Evolutionary conservation across 37 sponge, comb jelly and placozoan genomes (phyloP), one percentile per base, ranked within the genome.

Genomic region (Geodia barretti): DNA sequence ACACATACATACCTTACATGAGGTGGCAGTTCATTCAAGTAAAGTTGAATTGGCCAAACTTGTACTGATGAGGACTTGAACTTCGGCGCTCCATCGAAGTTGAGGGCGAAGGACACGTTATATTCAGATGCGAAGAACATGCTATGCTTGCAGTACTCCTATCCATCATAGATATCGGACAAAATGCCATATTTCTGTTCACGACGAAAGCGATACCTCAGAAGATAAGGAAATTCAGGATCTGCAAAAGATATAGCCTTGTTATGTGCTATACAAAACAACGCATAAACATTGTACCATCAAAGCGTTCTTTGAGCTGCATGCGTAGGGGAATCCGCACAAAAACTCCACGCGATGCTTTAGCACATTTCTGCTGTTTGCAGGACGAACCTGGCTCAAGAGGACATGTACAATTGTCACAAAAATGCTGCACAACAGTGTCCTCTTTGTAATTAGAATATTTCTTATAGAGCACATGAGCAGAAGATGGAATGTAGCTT

Each of bases 41-140:
- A 70, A 7, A 70, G 8, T 3, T 70, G 71, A 70, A 70, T 9
- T 33, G 71, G 71, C 71, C 71, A 70, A 3, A 70, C 32, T 70
- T 70, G 71, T 24, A 70, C 37, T 37, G 33, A 37, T 19, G 71
- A 70, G 4, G 71, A 70, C 37, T 70, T 70, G 9, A 70, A 70
- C 32, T 25, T 70, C 21, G 71, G 71, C 4, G 71, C 71, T 37
- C 71, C 71, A 70, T 70, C 71, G 32, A 33, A 70, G 36, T 70
- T 70, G 33, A 70, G 9, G 4, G 71, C 37, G 37, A 70, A 70
- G 7, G 71, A 70, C 3, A 70, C 4, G 35, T 70, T 70, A 30
- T 33, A 70, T 32, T 3, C 5, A 31, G 3, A 7, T 28, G 3
- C 31, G 32, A 70, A 70, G 9, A 70, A 70, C 33, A 4, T 3